A percentile compares a stretch with the other conserved stretches of the same genome.
Conservation (phyloP, 2,113 vertebrate genomes). For the Saimiri boliviensis region DNA sequence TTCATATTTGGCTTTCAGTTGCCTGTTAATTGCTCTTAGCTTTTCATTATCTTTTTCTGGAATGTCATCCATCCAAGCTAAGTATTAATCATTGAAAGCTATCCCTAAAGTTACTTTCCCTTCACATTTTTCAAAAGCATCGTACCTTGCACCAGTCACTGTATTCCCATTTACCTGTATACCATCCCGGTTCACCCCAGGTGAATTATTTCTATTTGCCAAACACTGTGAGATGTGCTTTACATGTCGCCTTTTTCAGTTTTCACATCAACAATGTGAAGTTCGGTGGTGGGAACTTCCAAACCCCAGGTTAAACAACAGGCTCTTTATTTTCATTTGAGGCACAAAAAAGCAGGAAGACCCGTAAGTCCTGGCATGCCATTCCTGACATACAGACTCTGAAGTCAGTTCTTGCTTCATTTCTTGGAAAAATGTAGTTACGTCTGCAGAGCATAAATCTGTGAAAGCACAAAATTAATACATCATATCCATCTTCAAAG, state of each 20-base stretch:
- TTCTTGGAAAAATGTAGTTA: constrained; percentile 63
- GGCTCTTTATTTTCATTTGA: not conserved
- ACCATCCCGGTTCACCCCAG: not conserved
- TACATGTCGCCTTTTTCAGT: not conserved
- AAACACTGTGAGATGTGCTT: not conserved
- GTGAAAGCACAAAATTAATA: constrained; percentile 75
- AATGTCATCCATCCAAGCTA: not conserved
- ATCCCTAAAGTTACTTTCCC: not conserved
- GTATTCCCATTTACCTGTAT: not conserved
- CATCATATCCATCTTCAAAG: constrained; percentile 63
- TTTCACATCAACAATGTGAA: not conserved
- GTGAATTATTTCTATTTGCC: not conserved
- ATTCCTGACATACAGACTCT: not conserved
- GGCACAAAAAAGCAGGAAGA: not conserved
- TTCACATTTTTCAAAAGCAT: not conserved
- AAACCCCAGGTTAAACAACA: not conserved
- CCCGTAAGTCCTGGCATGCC: not conserved
- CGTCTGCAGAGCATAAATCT: constrained; percentile 60
- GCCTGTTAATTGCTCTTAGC: not conserved
- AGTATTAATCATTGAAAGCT: not conserved
- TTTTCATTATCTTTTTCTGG: not conserved
- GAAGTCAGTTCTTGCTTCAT: constrained; percentile 35
- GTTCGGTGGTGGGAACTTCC: not conserved
- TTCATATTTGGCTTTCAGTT: not conserved
- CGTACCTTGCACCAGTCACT: not conserved